A percentile compares a stretch with the other conserved stretches of the same genome.
Conservation (phyloP, 2,113 vertebrate species). For the Corynorhinus townsendii region DNA sequence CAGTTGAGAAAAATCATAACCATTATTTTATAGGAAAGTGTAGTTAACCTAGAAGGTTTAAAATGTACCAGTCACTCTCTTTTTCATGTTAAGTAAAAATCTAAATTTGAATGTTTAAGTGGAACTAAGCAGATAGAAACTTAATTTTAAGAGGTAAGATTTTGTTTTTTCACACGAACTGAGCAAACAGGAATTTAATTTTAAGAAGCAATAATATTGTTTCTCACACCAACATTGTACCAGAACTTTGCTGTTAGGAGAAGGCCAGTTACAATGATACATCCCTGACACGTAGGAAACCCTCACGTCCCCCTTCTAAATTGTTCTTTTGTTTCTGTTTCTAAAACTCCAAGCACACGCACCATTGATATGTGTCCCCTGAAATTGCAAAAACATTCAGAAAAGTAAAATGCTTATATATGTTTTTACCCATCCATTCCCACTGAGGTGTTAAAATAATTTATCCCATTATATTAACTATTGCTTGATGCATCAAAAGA, state of each 20-base stretch:
- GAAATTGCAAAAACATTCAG: conserved; percentile 79
- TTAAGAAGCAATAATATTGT: neutral
- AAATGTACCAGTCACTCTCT: accelerated
- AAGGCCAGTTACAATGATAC: neutral
- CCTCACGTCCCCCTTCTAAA: neutral
- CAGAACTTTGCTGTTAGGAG: neutral
- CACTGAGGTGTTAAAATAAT: conserved; percentile 83
- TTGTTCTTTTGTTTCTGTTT: conserved; percentile 64
- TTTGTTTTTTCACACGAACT: neutral
- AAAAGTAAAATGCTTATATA: conserved; percentile 79
- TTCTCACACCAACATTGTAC: neutral
- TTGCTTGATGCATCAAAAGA: conserved; percentile 82
- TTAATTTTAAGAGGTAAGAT: neutral
- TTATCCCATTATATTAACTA: conserved; percentile 82
- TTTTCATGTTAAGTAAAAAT: neutral
- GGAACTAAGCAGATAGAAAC: neutral
- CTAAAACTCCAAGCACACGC: conserved; percentile 53
- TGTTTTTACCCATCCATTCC: conserved; percentile 79
- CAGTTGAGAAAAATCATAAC: conserved; percentile 9
- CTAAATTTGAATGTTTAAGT: conserved; percentile 31
- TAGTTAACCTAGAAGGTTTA: neutral
- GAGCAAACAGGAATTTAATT: neutral
- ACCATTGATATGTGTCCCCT: conserved; percentile 69
- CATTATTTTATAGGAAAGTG: accelerated
- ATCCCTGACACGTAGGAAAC: neutral